A percentile compares a stretch with the other conserved stretches of the same genome.
Evolutionary conservation across 2,797 vertebrate genomes (phyloP).

Genomic region (Tiaroga cobitis): DNA sequence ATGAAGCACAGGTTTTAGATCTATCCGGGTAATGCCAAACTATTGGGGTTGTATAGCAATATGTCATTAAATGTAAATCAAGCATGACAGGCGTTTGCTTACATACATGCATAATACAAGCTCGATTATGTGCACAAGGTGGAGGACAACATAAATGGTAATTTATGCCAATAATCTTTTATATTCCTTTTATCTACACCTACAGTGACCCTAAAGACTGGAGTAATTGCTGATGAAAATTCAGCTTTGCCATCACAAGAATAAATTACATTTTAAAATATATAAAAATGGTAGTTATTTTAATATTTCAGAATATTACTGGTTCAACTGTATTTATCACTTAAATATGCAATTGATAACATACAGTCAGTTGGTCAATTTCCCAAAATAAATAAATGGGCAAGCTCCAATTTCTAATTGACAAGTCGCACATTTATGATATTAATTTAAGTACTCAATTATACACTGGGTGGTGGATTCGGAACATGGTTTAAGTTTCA

Average conservation of each 20-base stretch:
- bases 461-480: not conserved
- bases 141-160: not conserved
- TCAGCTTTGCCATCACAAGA: not conserved
- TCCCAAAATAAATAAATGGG: not conserved
- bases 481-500: not conserved
- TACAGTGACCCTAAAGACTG: not conserved
- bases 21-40: not conserved
- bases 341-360: not conserved
- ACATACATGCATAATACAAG: not conserved
- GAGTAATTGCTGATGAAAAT: not conserved
- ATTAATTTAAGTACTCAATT: not conserved
- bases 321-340: not conserved
- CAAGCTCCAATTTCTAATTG: not conserved
- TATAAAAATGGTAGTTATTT: not conserved
- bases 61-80: not conserved
- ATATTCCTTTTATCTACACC: not conserved
- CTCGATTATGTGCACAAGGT: not conserved
- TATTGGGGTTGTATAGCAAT: not conserved
- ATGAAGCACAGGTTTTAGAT: constrained; percentile 4
- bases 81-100: not conserved
- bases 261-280: not conserved
- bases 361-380: not conserved
- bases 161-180: not conserved
- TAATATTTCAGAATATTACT: not conserved
- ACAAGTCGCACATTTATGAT: not conserved